Conservation (phyloP, 2,797 vertebrate genomes). For the Propithecus perrieri region DNA sequence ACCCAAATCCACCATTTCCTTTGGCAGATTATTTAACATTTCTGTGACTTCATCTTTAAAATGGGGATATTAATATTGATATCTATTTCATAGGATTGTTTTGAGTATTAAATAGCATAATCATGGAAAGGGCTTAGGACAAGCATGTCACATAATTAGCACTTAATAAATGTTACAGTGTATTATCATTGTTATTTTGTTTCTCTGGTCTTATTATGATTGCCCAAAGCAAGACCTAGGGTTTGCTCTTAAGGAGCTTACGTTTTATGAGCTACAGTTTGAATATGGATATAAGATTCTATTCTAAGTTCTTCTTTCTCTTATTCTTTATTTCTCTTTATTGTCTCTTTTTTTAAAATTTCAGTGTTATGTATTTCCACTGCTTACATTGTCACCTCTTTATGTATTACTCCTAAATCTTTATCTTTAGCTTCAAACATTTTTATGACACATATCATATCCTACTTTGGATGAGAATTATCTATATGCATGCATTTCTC, state of each 20-base stretch:
- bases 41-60: neutral
- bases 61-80: neutral
- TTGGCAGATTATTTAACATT: neutral
- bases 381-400: neutral
- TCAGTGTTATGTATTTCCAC: neutral
- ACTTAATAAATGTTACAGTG: neutral
- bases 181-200: neutral
- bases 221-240: neutral
- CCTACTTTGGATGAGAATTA: neutral
- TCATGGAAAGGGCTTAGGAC: neutral
- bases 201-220: neutral
- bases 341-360: neutral
- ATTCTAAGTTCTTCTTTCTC: neutral
- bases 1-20: neutral
- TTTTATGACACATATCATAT: neutral
- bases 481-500: neutral
- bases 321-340: neutral
- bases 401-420: neutral
- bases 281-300: neutral
- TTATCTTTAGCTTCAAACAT: neutral
- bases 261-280: neutral
- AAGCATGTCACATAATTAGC: neutral
- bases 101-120: neutral
- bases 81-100: neutral
- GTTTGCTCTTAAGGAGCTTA: neutral